Base-by-base conservation (phyloP, 2,888 invertebrate species). In the Drosophila infuscata region DNA sequence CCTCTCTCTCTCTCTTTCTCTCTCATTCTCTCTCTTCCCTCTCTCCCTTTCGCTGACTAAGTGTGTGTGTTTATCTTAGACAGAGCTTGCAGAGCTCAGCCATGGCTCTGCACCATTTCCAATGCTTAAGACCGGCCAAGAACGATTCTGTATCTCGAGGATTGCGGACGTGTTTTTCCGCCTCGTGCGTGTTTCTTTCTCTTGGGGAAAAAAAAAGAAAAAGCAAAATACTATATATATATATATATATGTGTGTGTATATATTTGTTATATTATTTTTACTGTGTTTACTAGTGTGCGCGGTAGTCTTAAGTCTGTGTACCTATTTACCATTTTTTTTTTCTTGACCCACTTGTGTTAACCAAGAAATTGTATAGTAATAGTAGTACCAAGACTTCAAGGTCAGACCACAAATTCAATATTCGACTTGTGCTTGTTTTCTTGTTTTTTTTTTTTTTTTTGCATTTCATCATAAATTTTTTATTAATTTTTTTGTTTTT, bases 61-160 rank as follows among this genome's bases (percentile, higher is more conserved):
- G 33, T 29, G 30, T 36, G 30, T 36, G 56, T 46, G 35, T 52
- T 68, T 65, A 36, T 58, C 64, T 76, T 25, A 64, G 63, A 30
- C 46, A 59, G 46, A 58, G 52, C 25, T 15, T 48, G 74, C 54
- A 17, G 68, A 54, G 61, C 65, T 71, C n/a, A 51, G 54, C 49
- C 36, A 20, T 20, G 36, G 60, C 70, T 70, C 64, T 62, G 58
- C 58, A 76, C 59, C 53, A 46, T 60, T 65, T 38, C 49, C 60
- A 57, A 35, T 46, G 61, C 70, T 75, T 60, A 35, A 61, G 70
- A 58, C 64, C 54, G 56, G 52, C 76, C 70, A 82, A 91, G 90
- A 91, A 91, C 77, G 70, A 80, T 91, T 89, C 89, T 82, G 81
- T 70, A 82, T 80, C 79, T 89, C 82, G 79, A 72, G 79, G 77